These are phyloP conservation scores for Chrosomus eos DNA, from an alignment of 2,797 vertebrate genomes.

Conservation along the genomic window DNA sequence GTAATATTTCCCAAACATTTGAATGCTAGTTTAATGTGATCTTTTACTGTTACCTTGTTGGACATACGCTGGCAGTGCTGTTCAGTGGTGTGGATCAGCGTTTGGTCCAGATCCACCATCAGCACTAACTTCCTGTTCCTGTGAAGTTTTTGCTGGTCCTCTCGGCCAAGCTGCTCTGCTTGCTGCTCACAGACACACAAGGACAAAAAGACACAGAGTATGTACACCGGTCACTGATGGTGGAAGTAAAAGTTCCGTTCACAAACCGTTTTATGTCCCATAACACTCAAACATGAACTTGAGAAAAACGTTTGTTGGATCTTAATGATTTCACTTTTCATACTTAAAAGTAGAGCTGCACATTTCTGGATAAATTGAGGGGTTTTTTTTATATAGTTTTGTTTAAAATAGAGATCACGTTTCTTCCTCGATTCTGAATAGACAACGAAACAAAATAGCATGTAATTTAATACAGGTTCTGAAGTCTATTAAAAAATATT, in stretches of 20 bases:
- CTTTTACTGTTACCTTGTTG: slow-evolving; percentile 81
- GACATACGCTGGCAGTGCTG: slow-evolving; percentile 94
- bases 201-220: neutral
- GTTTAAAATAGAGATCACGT: neutral
- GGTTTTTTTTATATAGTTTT: too few species aligned
- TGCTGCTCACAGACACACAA: slow-evolving; percentile 77
- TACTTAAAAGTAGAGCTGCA: neutral
- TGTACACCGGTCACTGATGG: neutral
- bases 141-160: slow-evolving; percentile 94
- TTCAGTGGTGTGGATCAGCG: slow-evolving; percentile 96
- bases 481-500: neutral
- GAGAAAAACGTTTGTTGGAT: neutral
- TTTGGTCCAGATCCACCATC: slow-evolving; percentile 99
- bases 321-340: neutral
- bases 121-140: slow-evolving; percentile 93
- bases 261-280: neutral
- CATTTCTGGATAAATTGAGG: neutral
- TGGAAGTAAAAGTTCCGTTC: neutral
- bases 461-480: neutral
- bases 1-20: neutral
- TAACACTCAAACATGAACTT: neutral
- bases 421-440: neutral
- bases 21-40: neutral
- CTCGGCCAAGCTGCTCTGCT: slow-evolving; percentile 91
- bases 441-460: neutral